Evolutionary conservation across 2,113 vertebrate genomes (phyloP).

Genomic region (Columbina picui): DNA sequence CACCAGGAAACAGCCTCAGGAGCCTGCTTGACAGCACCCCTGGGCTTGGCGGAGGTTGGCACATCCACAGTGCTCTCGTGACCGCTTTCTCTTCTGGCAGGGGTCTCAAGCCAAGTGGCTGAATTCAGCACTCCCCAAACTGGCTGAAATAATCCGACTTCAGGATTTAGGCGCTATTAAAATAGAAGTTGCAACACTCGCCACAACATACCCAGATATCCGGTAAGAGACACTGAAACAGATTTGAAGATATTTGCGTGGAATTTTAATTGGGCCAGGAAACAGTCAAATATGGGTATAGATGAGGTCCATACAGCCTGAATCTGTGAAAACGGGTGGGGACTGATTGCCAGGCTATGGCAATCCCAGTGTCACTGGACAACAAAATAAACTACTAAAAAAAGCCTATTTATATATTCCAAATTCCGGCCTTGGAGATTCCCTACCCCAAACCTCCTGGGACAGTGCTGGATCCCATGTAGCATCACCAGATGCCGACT

Average conservation of each 20-base stretch:
- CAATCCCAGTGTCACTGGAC: neutral
- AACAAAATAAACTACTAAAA: neutral
- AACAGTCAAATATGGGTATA: neutral
- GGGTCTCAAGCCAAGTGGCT: constrained; percentile 82
- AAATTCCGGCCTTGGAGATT: neutral
- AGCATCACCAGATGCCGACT: neutral
- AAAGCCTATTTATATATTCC: neutral
- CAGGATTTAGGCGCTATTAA: constrained; percentile 84
- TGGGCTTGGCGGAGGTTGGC: neutral
- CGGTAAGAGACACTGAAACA: constrained; percentile 72
- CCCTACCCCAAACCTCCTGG: neutral
- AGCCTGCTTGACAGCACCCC: accelerated
- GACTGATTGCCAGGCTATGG: neutral
- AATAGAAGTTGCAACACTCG: constrained; percentile 82
- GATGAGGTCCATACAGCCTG: neutral
- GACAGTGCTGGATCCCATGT: neutral
- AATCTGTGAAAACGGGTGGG: neutral
- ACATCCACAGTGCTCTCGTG: neutral
- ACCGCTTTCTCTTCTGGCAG: constrained; percentile 60
- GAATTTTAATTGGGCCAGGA: neutral
- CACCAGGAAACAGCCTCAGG: neutral
- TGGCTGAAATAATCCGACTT: constrained; percentile 87
- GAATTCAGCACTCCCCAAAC: constrained; percentile 69
- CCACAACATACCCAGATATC: constrained; percentile 82
- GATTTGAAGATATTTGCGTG: neutral